Base-by-base conservation (phyloP, 2,888 invertebrate species). In the Noctua fimbriata region DNA sequence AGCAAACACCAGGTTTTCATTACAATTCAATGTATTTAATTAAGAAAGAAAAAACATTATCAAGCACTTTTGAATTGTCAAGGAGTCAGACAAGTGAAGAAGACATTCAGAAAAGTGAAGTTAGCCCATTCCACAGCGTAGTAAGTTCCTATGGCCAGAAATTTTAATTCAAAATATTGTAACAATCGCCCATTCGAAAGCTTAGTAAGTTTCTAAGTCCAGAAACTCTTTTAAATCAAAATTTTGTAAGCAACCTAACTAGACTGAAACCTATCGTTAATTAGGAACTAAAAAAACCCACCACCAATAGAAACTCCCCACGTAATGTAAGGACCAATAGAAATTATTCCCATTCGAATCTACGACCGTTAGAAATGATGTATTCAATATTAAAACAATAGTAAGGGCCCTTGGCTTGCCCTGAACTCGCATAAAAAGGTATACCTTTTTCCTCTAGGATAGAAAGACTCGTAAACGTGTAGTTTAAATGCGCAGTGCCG, bases 361-460 rank as follows among this genome's bases (percentile, higher is more conserved):
- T 21, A 52, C 55, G 47, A 36, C 44, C 52, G 52, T 79, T 60
- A 60, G 69, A 58, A 82, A 66, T 28, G 10, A 28, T 60, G 70
- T 72, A 81, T 85, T 85, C 69, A 84, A 74, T 4, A 41, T 69
- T 52, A 49, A 12, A 60, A 83, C 85, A 78, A 78, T 69, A 36
- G 89, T 88, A 89, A 80, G 88, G 73, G 78, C 32, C 5, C 55
- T 58, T 21, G 24, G 77, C 1, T 69, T 69, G 74, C 76, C 58
- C 78, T 73, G 81, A 58, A 82, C 81, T 83, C 73, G 69, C n/a
- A 75, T 75, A 84, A 86, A 88, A 88, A 82, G 82, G 70, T 67
- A 28, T 65, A 70, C 60, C 76, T 81, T 90, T 87, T 89, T 77
- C n/a, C 47, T 81, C 76, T 81, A 67, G 72, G 79, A 69, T 82